phyloP scores from a whole-genome alignment of 2,888 invertebrate species.

The Eupithecia dodoneata region DNA sequence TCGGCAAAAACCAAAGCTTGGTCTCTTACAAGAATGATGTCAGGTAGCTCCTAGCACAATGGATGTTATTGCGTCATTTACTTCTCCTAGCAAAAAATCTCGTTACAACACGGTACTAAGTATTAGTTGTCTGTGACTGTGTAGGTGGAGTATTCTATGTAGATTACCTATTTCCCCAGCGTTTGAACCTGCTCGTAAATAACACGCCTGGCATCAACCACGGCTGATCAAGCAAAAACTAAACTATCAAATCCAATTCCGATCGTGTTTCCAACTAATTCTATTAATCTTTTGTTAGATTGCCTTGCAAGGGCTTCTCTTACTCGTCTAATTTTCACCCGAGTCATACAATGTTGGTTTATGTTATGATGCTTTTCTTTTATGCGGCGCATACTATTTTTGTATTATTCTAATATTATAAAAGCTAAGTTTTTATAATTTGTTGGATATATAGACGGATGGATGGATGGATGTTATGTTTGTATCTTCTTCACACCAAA shows the following conservation, averaged over 20 bases:
- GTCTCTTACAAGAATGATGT: conserved; percentile 15
- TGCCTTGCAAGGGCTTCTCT: conserved; percentile 52
- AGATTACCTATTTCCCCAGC: conserved; percentile 21
- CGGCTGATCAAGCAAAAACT: conserved; percentile 41
- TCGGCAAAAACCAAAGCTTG: background rate
- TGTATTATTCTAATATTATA: background rate
- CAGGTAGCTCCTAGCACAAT: conserved; percentile 16
- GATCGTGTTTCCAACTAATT: conserved; percentile 50
- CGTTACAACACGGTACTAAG: background rate
- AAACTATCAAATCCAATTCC: conserved; percentile 53
- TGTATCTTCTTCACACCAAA: too few species aligned
- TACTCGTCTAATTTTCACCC: conserved; percentile 43
- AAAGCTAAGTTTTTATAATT: too few species aligned
- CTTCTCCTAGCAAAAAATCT: background rate
- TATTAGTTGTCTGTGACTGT: background rate
- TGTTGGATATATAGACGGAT: too few species aligned
- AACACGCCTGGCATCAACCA: conserved; percentile 27
- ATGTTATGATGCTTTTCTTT: background rate
- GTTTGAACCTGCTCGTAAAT: conserved; percentile 27
- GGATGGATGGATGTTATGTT: too few species aligned
- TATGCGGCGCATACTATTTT: background rate
- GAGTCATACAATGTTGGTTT: background rate
- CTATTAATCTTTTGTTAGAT: conserved; percentile 52
- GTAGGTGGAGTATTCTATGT: conserved; percentile 23
- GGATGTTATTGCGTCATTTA: conserved; percentile 20